Evolutionary conservation across 2,888 invertebrate species (phyloP), one percentile per base, ranked within the genome.

Genomic region (Pardosa pseudoannulata): DNA sequence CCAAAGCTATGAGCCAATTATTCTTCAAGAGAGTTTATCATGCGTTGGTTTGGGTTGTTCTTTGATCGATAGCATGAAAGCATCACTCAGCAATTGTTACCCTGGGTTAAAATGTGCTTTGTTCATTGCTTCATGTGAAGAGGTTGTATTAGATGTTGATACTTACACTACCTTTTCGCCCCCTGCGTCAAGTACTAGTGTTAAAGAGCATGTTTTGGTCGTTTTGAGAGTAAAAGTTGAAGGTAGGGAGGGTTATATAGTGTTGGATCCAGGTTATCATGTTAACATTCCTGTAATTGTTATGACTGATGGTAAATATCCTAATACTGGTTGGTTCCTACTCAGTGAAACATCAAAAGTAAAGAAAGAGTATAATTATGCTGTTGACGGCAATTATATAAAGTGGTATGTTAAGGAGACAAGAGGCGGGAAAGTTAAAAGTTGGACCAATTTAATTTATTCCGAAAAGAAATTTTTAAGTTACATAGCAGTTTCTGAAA

Each of bases 201-300:
- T 89, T 9, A 97, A 97, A 92, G 97, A 97, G 91, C 97, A 97
- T 92, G 96, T 96, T 31, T 32, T 90, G 64, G 93, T 97, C 92
- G 95, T 95, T 19, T 93, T 96, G 91, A 94, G 94, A 90, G 93
- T 96, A 87, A 92, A 93, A 89, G 94, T 97, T 80, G 94, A 94
- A 71, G 95, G 95, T 36, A 94, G 97, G 50, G 92, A 93, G 0
- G 97, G 97, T 36, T 93, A 96, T 72, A 92, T 97, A 92, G 93
- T 97, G 28, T 94, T 97, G 56, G 97, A 97, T 93, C 96, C 97
- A 0, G 97, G 97, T 23, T 97, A 97, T 92, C 97, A 97, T 92
- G 95, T 97, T 87, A 95, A 96, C 62, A 93, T 96, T 88, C 95
- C 96, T 81, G 94, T 97, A 88, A 96, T 96, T 28, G 95, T 97